phyloP scores from a whole-genome alignment of 2,888 invertebrate genomes.

The Drosophila emarginata region DNA sequence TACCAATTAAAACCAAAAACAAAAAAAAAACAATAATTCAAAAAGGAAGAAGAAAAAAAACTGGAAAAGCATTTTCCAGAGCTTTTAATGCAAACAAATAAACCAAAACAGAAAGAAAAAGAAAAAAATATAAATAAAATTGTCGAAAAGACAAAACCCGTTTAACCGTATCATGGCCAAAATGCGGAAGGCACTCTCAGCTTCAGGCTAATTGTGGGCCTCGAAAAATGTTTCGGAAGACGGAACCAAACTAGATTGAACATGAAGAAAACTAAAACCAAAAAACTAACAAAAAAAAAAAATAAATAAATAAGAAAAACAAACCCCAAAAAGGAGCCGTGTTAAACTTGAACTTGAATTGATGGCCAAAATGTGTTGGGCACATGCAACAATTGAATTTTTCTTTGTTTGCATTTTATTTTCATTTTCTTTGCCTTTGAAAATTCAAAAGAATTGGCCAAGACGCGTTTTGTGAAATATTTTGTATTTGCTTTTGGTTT shows the following conservation, averaged over 20 bases:
- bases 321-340: conserved; percentile 3
- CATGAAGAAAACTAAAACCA: conserved; percentile 11
- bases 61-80: conserved; percentile 32
- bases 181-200: conserved; percentile 59
- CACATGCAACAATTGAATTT: conserved; percentile 56
- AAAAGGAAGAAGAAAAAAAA: conserved; percentile 22
- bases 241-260: conserved; percentile 50
- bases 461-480: neutral
- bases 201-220: conserved; percentile 59
- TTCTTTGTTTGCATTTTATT: conserved; percentile 17
- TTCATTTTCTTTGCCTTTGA: conserved; percentile 25
- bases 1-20: neutral
- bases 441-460: conserved; percentile 41
- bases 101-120: too few species aligned
- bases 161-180: conserved; percentile 55
- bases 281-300: conserved; percentile 10
- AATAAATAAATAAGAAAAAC: neutral
- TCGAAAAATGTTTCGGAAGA: conserved; percentile 57
- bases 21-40: neutral
- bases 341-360: conserved; percentile 73
- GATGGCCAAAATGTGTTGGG: conserved; percentile 37
- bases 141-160: conserved; percentile 49
- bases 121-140: neutral
- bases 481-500: conserved; percentile 8
- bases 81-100: conserved; percentile 10